These are phyloP conservation scores for Synanthedon andrenaeformis DNA, from an alignment of 2,888 invertebrate species.

Conservation along the genomic window DNA sequence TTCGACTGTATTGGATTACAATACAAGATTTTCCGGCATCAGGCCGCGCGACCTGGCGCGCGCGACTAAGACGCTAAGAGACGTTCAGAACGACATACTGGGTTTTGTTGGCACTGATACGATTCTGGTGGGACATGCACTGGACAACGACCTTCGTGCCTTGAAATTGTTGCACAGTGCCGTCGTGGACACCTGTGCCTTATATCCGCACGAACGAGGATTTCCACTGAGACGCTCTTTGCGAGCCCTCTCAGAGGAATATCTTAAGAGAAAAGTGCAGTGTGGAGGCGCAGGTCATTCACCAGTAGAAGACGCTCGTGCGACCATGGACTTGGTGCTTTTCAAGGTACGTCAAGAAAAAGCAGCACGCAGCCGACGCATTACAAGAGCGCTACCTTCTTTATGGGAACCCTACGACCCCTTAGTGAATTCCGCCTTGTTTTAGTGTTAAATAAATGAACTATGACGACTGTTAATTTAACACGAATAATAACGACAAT, in stretches of 20 bases:
- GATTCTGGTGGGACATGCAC: constrained; percentile 93
- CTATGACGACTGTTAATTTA: constrained; percentile 19
- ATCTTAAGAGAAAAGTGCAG: constrained; percentile 87
- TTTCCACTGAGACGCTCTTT: constrained; percentile 87
- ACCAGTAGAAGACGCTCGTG: constrained; percentile 91
- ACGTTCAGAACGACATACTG: constrained; percentile 89
- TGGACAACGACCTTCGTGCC: constrained; percentile 93
- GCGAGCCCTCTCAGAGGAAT: constrained; percentile 78
- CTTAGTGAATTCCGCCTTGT: constrained; percentile 53
- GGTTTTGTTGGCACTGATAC: constrained; percentile 84
- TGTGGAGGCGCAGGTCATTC: constrained; percentile 80
- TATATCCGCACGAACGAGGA: constrained; percentile 89
- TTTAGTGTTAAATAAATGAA: constrained; percentile 31
- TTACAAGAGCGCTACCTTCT: constrained; percentile 25
- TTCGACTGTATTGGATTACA: constrained; percentile 88
- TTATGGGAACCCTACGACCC: constrained; percentile 58
- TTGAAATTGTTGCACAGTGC: constrained; percentile 85
- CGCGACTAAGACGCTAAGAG: constrained; percentile 76
- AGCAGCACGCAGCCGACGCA: constrained; percentile 25
- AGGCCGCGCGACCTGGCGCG: constrained; percentile 69
- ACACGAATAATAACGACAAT: no score
- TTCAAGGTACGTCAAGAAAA: constrained; percentile 72
- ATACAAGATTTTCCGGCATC: constrained; percentile 96
- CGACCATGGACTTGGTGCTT: constrained; percentile 90
- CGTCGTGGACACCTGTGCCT: constrained; percentile 90